phyloP scores from a whole-genome alignment of 1,140 invertebrate genomes.

The Armadillidium nasatum region DNA sequence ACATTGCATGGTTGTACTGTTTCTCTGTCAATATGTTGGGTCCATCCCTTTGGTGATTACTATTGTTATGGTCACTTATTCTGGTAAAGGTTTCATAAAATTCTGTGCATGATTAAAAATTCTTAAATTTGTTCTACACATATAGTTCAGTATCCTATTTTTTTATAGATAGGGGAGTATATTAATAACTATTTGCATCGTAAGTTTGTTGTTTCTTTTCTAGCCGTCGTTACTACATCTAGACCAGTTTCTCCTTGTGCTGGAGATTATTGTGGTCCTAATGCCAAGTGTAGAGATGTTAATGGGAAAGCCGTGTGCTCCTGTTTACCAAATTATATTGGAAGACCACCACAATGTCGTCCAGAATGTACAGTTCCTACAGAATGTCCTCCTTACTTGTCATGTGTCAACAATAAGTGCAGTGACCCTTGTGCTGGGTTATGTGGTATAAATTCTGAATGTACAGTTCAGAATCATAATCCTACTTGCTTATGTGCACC shows the following conservation, averaged over 20 bases:
- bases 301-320: slow-evolving; percentile 59
- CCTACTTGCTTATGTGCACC: slow-evolving; percentile 49
- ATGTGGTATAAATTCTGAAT: slow-evolving; percentile 39
- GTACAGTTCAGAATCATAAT: slow-evolving; percentile 45
- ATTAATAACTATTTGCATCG: no score
- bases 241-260: slow-evolving; percentile 56
- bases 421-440: slow-evolving; percentile 59
- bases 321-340: slow-evolving; percentile 54
- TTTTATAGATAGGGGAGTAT: no score
- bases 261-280: slow-evolving; percentile 61
- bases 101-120: no score
- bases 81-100: no score
- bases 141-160: no score
- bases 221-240: slow-evolving; percentile 11
- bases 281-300: slow-evolving; percentile 57
- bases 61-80: no score
- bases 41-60: no score
- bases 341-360: slow-evolving; percentile 58
- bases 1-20: neutral
- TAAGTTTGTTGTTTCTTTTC: neutral
- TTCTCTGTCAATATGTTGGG: no score
- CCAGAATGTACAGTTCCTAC: slow-evolving; percentile 71
- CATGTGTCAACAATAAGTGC: slow-evolving; percentile 79
- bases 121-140: no score
- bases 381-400: slow-evolving; percentile 64